Evolutionary conservation across 1,140 invertebrate genomes (phyloP), one percentile per base, ranked within the genome.

Genomic region (Drosophila kikkawai): DNA sequence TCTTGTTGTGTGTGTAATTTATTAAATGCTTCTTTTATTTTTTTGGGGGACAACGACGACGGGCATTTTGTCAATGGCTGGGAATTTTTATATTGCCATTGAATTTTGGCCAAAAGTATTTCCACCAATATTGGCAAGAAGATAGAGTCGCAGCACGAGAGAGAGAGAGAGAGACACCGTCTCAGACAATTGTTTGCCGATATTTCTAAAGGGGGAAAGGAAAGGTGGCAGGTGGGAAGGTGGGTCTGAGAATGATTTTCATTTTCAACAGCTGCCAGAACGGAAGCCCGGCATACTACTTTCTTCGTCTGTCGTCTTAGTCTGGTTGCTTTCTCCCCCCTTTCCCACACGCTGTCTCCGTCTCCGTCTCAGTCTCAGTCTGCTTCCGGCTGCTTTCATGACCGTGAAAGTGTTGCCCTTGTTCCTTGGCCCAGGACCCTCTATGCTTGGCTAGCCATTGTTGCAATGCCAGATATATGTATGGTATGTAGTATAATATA

Each of bases 31-130:
- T 15, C 17, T 34, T 12, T 48, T 17, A 11, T n/a, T 12, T 13
- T 37, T 19, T n/a, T 29, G 5, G 8, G 34, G 41, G 41, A 32
- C 26, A 12, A 15, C 15, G 39, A n/a, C 39, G 39, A 3, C 48
- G 56, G 42, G 55, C 70, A 70, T 75, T 75, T 45, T 78, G 57
- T 73, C 82, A 67, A 67, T 76, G 83, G 69, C 79, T 71, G 70
- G 70, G 83, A 86, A 86, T 87, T 87, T 87, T 80, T 87, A 87
- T 88, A 88, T 88, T 88, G 83, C 67, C 80, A 75, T 82, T 66
- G 60, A 69, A 69, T 65, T 70, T 82, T 58, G 69, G 59, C 63
- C 64, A 70, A 48, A 80, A 69, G 67, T 78, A 79, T 65, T 70
- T 81, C 44, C 67, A 74, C 68, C 79, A 79, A 83, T 83, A 83